Base-by-base conservation (phyloP, 2,113 vertebrate species). In the Phalacrocorax brasilianus region DNA sequence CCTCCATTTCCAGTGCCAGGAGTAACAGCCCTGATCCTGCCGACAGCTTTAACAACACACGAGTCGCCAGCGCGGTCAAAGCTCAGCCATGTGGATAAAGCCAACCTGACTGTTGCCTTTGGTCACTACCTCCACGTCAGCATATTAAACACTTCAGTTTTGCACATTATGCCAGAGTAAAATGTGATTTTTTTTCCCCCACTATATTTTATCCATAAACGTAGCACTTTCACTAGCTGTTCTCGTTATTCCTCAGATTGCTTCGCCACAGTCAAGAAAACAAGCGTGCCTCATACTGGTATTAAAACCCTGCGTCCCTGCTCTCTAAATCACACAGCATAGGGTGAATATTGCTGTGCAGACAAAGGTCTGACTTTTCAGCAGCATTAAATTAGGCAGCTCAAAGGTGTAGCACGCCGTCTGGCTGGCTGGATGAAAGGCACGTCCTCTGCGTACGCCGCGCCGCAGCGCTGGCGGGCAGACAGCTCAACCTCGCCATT, bases 221-320 rank as follows among this genome's bases (percentile, higher is more conserved):
- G 13, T 70, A 73, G 33, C 81, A 33, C 30, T 70, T 80, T 23
- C 35, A 28, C 79, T 21, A 5, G 10, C 56, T 55, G 12, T 7
- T 72, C 84, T 35, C 45, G 9, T 63, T 61, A 42, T 27, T n/a
- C 58, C 74, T 47, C 42, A 21, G 35, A 26, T 61, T 49, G 35
- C 65, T 79, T 58, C 12, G 2, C 8, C 32, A 12, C 56, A 14
- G 21, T 12, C 42, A 11, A n/a, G n/a, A 35, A 58, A 61, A 18
- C 0, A 0, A 86, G 32, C 0, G 0, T 53, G 81, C 50, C 18
- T 72, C 5, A 0, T 14, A 1, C 50, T 8, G 20, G 9, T n/a
- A 16, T 50, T 23, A 40, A 74, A 77, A 1, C 59, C 59, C 21
- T 0, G 7, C 2, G 56, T 23, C 7, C 3, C 35, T 65, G 80